A percentile compares a stretch with the other conserved stretches of the same genome.
Evolutionary conservation across 2,797 vertebrate genomes (phyloP).

Genomic region (Hyperoplus lanceolatus): DNA sequence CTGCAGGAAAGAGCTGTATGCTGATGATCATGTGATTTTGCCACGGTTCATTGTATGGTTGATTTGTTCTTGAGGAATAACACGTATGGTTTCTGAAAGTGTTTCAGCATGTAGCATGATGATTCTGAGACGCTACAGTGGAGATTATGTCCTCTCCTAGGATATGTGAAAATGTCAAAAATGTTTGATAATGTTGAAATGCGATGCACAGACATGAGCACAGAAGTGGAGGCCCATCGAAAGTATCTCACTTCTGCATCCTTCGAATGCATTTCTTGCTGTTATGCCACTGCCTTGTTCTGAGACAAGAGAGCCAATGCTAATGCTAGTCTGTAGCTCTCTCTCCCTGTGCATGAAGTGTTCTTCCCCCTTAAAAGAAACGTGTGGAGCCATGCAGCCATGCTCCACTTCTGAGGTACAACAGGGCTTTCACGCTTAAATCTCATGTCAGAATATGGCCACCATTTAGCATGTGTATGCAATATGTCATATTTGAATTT

Average conservation of each 20-base stretch:
- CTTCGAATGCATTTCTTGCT: constrained; percentile 48
- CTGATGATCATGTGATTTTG: too few relatives aligned
- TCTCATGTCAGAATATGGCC: constrained; percentile 57
- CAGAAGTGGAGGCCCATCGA: constrained; percentile 13
- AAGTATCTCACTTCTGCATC: constrained; percentile 38
- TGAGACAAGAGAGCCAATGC: constrained; percentile 42
- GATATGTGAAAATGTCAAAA: background rate
- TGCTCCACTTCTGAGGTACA: constrained; percentile 4
- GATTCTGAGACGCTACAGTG: constrained; percentile 41
- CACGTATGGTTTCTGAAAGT: constrained; percentile 22
- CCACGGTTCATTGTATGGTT: background rate
- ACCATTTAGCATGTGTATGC: constrained; percentile 63
- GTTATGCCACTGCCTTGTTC: constrained; percentile 57
- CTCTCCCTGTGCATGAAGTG: constrained; percentile 63
- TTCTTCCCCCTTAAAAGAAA: constrained; percentile 16
- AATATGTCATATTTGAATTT: constrained; percentile 31
- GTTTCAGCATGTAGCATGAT: constrained; percentile 61
- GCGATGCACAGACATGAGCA: constrained; percentile 1
- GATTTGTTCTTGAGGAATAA: constrained; percentile 12
- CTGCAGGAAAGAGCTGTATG: too few relatives aligned
- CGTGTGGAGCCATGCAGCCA: constrained; percentile 30
- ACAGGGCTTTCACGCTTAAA: constrained; percentile 5
- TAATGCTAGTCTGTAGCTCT: constrained; percentile 39
- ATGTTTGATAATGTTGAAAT: constrained; percentile 21
- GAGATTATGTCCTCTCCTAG: background rate